Evolutionary conservation across 1,140 invertebrate genomes (phyloP), one percentile per base, ranked within the genome.

Genomic region (Pseudomyrmex dendroicus): DNA sequence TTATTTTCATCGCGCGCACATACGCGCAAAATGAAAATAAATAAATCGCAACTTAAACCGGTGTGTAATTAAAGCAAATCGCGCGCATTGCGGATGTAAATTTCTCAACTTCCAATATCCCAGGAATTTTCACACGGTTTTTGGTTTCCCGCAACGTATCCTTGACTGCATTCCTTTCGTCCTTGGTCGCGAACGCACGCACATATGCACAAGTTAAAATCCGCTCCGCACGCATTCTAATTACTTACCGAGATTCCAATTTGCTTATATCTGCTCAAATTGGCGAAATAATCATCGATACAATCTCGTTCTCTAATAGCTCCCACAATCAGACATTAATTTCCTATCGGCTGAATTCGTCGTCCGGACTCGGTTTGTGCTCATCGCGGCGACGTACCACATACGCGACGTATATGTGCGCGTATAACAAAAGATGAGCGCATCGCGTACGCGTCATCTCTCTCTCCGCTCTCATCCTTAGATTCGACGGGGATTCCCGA

Each of bases 271-370:
- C 50, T 52, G 50, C 3, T 22, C 13, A 73, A 52, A 54, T 64
- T 74, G 25, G 9, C 50, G 25, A 82, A 82, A 64, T 74, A 48
- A 63, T 73, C 12, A 73, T 1, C 25, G 13, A 70, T 48, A 7
- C 22, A 13, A 15, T 22, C 64, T 17, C 46, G 4, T 46, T 17
- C 50, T 48, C 9, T 35, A 56, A 52, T 63, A 54, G 10, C 20
- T 63, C 25, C 13, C 15, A 74, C 70, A 82, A 74, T 46, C 48
- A 17, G 25, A 66, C 20, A 13, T 74, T 80, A 80, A 74, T 82
- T 73, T 82, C 25, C 59, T 54, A 63, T 74, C 48, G 46, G 12
- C 62, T 25, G 17, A 63, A 74, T 82, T 62, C 25, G 44, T 22
- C 1, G n/a, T 17, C 48, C 35, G 5, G 44, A 9, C 48, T 52